A percentile compares a stretch with the other conserved stretches of the same genome.
Conservation (phyloP, 2,797 vertebrate genomes). For the Fistularia tabacaria region DNA sequence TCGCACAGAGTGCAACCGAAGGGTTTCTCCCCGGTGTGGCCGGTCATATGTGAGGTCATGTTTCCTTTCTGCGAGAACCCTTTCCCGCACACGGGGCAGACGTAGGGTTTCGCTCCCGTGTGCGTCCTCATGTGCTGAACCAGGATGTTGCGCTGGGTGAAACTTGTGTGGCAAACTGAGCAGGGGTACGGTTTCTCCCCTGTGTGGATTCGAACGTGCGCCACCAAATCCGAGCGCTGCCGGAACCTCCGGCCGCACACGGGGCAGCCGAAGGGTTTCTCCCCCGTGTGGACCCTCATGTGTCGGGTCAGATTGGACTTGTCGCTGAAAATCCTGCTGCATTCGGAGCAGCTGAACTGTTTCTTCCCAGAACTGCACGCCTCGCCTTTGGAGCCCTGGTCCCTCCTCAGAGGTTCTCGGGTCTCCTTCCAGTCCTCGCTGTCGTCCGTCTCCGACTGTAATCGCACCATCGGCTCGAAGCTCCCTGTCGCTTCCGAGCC, state of each 20-base stretch:
- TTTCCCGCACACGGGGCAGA: constrained; percentile 2
- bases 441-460: too few species aligned
- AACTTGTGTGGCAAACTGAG: background rate
- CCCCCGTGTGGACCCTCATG: constrained; percentile 29
- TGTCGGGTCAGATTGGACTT: constrained; percentile 20
- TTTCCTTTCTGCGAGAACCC: too few species aligned
- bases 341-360: background rate
- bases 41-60: too few species aligned
- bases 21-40: too few species aligned
- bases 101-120: constrained; percentile 3
- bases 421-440: background rate
- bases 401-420: background rate
- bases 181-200: constrained; percentile 5
- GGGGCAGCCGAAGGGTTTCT: constrained; percentile 2
- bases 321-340: background rate
- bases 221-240: background rate
- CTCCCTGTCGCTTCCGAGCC: too few species aligned
- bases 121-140: constrained; percentile 8
- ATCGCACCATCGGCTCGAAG: too few species aligned
- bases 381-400: background rate
- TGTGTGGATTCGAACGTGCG: background rate
- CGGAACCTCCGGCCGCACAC: background rate
- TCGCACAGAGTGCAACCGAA: too few species aligned
- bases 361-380: background rate
- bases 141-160: background rate